Percentiles rank a stretch among this genome's conserved stretches.
Evolutionary conservation across 2,888 invertebrate genomes (phyloP).

Genomic region (Octodonta nipae): DNA sequence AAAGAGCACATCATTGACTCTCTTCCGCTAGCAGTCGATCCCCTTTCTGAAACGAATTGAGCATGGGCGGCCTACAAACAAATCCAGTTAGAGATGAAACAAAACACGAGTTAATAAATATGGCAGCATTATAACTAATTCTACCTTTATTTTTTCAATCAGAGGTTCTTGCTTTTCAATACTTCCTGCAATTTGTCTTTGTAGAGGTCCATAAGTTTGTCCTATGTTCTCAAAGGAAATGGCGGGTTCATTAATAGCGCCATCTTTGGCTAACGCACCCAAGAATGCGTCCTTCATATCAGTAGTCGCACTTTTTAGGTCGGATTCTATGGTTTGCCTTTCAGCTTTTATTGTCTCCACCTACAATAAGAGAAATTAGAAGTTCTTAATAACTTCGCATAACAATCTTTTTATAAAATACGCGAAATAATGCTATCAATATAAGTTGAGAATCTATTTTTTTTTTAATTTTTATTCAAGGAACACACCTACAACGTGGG

Average conservation of each 20-base stretch:
- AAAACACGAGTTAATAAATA: not conserved
- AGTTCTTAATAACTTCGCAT: no score
- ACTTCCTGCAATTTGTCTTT: slow-evolving; percentile 65
- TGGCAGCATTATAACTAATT: not conserved
- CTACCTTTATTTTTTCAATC: slow-evolving; percentile 53
- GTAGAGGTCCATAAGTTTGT: slow-evolving; percentile 60
- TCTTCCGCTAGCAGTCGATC: slow-evolving; percentile 50
- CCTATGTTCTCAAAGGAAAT: slow-evolving; percentile 60
- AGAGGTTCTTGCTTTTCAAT: slow-evolving; percentile 57
- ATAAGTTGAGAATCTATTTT: not conserved
- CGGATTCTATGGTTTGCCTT: slow-evolving; percentile 77
- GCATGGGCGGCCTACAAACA: slow-evolving; percentile 40
- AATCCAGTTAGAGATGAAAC: slow-evolving; percentile 6
- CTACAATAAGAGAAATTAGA: slow-evolving; percentile 26
- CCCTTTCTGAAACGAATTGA: slow-evolving; percentile 49
- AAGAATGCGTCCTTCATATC: slow-evolving; percentile 76
- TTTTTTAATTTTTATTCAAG: no score
- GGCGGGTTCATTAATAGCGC: slow-evolving; percentile 64
- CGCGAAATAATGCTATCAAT: not conserved
- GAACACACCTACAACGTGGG: no score
- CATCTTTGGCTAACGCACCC: slow-evolving; percentile 59
- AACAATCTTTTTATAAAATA: not conserved
- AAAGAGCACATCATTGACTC: slow-evolving; percentile 73
- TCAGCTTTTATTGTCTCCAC: slow-evolving; percentile 79
- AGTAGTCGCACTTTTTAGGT: slow-evolving; percentile 63